Percentiles rank a stretch among this genome's conserved stretches.
Conservation (phyloP, 2,113 vertebrate species). For the Nasalis larvatus region DNA sequence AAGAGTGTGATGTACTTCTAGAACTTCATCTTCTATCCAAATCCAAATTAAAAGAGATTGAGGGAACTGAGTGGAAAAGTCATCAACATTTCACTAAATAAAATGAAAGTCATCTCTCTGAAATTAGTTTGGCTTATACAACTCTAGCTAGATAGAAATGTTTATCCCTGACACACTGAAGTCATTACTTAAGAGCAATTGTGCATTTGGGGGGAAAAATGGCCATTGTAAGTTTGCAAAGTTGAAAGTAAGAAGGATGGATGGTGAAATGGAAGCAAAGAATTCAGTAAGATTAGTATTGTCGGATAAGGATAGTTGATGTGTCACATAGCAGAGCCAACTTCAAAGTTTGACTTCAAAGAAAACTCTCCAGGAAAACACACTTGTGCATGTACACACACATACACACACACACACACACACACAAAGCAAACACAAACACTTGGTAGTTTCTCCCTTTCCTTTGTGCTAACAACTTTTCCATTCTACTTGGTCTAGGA, state of each 20-base stretch:
- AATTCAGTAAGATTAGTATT: neutral
- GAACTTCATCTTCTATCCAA: conserved; percentile 35
- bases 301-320: neutral
- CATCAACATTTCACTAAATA: conserved; percentile 50
- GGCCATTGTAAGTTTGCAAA: conserved; percentile 24
- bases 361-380: neutral
- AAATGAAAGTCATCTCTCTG: conserved; percentile 9
- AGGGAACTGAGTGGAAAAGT: neutral
- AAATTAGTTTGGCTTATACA: conserved; percentile 41
- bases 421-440: neutral
- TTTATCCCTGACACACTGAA: conserved; percentile 34
- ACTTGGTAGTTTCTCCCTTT: neutral
- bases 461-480: neutral
- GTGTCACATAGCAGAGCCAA: neutral
- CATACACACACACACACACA: too few species aligned
- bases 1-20: neutral
- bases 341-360: neutral
- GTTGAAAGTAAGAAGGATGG: conserved; percentile 7
- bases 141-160: neutral
- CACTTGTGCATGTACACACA: too few species aligned
- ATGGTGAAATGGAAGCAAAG: neutral
- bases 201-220: neutral
- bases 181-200: conserved; percentile 25
- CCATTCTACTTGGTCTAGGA: neutral
- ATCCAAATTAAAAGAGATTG: conserved; percentile 16